phyloP scores from a whole-genome alignment of 2,113 vertebrate genomes.

The Stomatorhinus ivindoensis region DNA sequence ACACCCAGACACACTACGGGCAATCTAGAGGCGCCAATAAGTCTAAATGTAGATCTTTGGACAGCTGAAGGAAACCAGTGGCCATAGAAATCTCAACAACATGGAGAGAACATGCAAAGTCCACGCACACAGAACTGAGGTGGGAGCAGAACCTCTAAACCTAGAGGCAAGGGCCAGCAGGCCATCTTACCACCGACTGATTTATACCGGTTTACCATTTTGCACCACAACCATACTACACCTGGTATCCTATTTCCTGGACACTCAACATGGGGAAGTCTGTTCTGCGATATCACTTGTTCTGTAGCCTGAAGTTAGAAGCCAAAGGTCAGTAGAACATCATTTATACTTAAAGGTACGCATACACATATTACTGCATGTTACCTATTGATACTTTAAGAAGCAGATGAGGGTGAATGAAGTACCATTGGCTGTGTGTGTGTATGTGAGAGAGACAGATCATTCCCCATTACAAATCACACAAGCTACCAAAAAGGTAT shows the following conservation, averaged over 20 bases:
- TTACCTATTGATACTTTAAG: background rate
- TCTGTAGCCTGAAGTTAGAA: constrained; percentile 16
- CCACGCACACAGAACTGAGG: background rate
- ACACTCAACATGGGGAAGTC: constrained; percentile 51
- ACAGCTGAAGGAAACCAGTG: background rate
- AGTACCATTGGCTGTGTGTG: background rate
- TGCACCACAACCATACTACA: constrained; percentile 22
- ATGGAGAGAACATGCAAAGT: background rate
- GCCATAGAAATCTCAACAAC: background rate
- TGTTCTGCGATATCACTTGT: constrained; percentile 40
- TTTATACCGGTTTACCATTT: background rate
- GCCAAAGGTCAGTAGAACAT: background rate
- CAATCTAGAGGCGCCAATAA: background rate
- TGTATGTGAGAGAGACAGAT: background rate
- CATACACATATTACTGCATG: background rate
- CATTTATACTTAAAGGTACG: background rate
- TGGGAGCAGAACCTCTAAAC: background rate
- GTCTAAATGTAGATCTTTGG: background rate
- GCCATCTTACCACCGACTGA: background rate
- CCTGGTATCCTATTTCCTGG: constrained; percentile 45
- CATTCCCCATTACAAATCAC: background rate
- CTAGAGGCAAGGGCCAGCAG: background rate
- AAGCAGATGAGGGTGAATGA: no score
- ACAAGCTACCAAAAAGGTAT: background rate
- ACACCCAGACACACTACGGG: background rate